Conservation (phyloP, 2,888 invertebrate genomes). For the Trisateles emortualis region DNA sequence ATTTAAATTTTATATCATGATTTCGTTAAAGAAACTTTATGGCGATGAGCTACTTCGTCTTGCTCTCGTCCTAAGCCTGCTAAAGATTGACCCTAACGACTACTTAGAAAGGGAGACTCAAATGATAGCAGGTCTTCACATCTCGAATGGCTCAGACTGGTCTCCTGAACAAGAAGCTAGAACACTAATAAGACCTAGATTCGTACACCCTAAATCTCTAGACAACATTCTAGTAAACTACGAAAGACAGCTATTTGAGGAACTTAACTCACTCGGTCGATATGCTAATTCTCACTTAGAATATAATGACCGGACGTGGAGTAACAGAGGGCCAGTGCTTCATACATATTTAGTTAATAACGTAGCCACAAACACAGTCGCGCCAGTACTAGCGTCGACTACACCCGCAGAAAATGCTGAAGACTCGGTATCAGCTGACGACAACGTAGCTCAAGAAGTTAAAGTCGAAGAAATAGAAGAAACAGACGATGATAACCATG, state of each 20-base stretch:
- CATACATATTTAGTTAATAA: constrained; percentile 84
- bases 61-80: constrained; percentile 92
- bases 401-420: constrained; percentile 61
- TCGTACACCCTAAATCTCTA: constrained; percentile 90
- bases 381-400: constrained; percentile 67
- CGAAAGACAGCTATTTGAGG: constrained; percentile 91
- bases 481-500: constrained; percentile 29
- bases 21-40: constrained; percentile 93
- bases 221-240: constrained; percentile 91
- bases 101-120: constrained; percentile 87
- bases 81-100: constrained; percentile 92
- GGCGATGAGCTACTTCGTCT: constrained; percentile 93
- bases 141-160: constrained; percentile 90
- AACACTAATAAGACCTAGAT: constrained; percentile 87
- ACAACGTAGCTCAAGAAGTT: constrained; percentile 80
- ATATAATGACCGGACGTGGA: constrained; percentile 80
- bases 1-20: constrained; percentile 82
- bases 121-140: constrained; percentile 86
- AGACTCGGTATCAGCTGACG: constrained; percentile 78
- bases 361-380: constrained; percentile 80
- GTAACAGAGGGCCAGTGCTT: constrained; percentile 69
- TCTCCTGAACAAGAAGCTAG: constrained; percentile 86
- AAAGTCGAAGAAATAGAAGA: constrained; percentile 75
- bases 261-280: constrained; percentile 90
- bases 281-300: constrained; percentile 63